Evolutionary conservation across 1,140 invertebrate species (phyloP), one percentile per base, ranked within the genome.

Genomic region (Drosophila sechellia): DNA sequence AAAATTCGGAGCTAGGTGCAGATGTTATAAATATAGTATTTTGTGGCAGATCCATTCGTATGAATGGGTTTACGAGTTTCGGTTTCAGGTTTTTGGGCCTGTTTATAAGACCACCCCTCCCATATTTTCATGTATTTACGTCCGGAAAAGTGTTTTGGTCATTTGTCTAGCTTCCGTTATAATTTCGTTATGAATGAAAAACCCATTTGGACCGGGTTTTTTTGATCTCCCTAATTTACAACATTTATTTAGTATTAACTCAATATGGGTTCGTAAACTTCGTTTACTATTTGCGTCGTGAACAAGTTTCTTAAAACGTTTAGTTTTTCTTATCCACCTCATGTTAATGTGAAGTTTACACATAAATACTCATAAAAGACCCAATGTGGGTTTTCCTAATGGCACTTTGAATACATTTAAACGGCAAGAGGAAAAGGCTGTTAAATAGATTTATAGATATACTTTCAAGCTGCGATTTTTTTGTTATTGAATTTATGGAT

Each of bases 11-110:
- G 72, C 63, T 52, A 63, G 72, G 69, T 74, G 79, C 74, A 83
- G 60, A 56, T 74, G 46, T 56, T 63, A 86, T 85, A 86, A 78
- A 85, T 86, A 83, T 83, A 79, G 61, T 54, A 46, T 86, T 78
- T 78, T 75, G 69, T 79, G 76, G 55, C 65, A 31, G 60, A 76
- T 65, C 60, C 63, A 68, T 71, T 73, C 57, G 60, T 77, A 72
- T 86, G 61, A 77, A 81, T 60, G 83, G 72, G 49, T 77, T 71
- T 71, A 35, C 61, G 49, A 46, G 45, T 65, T 56, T 73, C 8
- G 34, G 45, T 40, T 71, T 71, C 31, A n/a, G 35, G 10, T 35
- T 50, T 55, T 39, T 20, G 17, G 22, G 15, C 31, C 20, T 46
- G 20, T 64, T 64, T 34, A 64, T 50, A 27, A 10, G n/a, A 25